Evolutionary conservation across 2,888 invertebrate species (phyloP).

Genomic region (Teinopalpus imperialis): DNA sequence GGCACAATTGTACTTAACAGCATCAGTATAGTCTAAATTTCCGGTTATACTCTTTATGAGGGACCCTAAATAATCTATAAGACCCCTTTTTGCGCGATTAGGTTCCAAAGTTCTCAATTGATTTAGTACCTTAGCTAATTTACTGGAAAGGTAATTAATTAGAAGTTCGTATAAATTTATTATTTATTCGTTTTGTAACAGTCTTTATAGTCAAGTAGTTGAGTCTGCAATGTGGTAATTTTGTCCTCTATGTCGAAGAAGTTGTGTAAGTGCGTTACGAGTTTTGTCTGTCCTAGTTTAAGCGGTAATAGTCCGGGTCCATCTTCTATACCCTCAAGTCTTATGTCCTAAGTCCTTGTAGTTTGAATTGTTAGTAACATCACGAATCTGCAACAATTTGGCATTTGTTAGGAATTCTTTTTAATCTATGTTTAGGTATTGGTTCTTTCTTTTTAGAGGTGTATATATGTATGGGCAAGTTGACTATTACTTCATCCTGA

Average conservation of each 20-base stretch:
- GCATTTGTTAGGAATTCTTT: neutral
- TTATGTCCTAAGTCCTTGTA: neutral
- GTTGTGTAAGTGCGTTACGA: neutral
- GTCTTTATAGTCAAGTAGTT: neutral
- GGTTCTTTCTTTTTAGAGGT: neutral
- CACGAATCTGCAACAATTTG: neutral
- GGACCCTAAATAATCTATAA: neutral
- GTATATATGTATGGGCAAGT: neutral
- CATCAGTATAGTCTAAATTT: neutral
- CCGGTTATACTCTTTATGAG: neutral
- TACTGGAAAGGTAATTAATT: neutral
- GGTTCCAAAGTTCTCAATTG: neutral
- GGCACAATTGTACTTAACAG: too few species aligned
- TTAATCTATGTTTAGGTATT: neutral
- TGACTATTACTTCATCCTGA: neutral
- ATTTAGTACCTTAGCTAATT: neutral
- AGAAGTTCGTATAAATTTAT: neutral
- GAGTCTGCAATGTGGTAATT: neutral
- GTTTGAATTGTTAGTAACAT: neutral
- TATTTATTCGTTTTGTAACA: neutral
- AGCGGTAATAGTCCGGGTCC: neutral
- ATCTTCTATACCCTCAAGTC: neutral
- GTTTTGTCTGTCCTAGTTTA: neutral
- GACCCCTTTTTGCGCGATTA: neutral
- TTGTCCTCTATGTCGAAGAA: neutral